phyloP scores from a whole-genome alignment of 2,888 invertebrate species.

The Phaedon cochleariae region DNA sequence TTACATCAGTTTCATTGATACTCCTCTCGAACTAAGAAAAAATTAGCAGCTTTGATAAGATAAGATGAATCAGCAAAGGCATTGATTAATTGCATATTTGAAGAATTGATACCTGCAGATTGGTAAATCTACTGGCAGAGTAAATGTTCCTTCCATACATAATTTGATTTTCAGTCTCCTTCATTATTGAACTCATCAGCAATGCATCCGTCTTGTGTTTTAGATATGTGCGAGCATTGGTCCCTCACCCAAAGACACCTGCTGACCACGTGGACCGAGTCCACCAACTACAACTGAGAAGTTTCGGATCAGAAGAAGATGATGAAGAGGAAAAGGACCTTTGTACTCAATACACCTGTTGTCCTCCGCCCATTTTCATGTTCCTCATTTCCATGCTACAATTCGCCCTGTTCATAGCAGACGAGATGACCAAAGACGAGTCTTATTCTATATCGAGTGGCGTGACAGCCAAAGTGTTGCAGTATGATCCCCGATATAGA shows the following conservation, averaged over 20 bases:
- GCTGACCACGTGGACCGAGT: slow-evolving; percentile 7
- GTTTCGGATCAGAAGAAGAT: slow-evolving; percentile 77
- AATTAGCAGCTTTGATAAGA: too few relatives aligned
- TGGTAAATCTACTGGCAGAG: too few relatives aligned
- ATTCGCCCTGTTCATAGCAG: slow-evolving; percentile 72
- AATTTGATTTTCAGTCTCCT: too few relatives aligned
- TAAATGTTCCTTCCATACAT: too few relatives aligned
- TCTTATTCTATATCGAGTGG: slow-evolving; percentile 64
- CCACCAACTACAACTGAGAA: slow-evolving; percentile 29
- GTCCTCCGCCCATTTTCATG: slow-evolving; percentile 92
- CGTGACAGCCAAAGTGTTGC: slow-evolving; percentile 77
- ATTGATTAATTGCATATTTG: too few relatives aligned
- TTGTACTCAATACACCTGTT: slow-evolving; percentile 65
- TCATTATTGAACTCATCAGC: too few relatives aligned
- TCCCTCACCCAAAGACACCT: slow-evolving; percentile 34
- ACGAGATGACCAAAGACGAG: slow-evolving; percentile 42
- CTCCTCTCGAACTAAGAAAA: too few relatives aligned
- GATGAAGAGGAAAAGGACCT: slow-evolving; percentile 80
- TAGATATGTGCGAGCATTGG: slow-evolving; percentile 20
- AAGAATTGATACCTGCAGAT: too few relatives aligned
- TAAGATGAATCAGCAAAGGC: too few relatives aligned
- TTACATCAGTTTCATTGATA: too few relatives aligned
- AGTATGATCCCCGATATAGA: slow-evolving; percentile 87
- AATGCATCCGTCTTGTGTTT: neutral
- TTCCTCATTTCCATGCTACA: slow-evolving; percentile 86